Conservation (phyloP, 2,113 vertebrate species). For the Prolemur simus region DNA sequence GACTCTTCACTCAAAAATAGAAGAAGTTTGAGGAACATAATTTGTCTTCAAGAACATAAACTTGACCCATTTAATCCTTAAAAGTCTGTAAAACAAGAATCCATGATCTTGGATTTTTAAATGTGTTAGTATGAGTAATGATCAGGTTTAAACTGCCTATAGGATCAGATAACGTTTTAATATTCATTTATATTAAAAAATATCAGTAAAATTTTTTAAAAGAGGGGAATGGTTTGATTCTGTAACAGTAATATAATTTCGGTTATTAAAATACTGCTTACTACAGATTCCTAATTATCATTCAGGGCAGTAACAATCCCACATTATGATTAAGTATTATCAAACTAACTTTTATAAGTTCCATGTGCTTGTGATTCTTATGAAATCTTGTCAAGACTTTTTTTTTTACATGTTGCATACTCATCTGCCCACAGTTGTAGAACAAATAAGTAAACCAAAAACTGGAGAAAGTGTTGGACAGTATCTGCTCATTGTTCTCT, state of each 20-base stretch:
- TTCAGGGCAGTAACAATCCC: slow-evolving; percentile 16
- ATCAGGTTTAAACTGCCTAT: background rate
- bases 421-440: background rate
- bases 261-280: slow-evolving; percentile 22
- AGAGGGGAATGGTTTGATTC: background rate
- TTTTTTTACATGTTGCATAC: background rate
- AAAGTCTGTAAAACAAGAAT: background rate
- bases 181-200: background rate
- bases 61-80: background rate
- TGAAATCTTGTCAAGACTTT: slow-evolving; percentile 8
- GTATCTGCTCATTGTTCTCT: background rate
- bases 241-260: background rate
- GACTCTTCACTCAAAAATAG: background rate
- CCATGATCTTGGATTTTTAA: slow-evolving; percentile 2
- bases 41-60: background rate
- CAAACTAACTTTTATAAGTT: slow-evolving; percentile 33
- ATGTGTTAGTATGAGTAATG: background rate
- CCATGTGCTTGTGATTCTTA: background rate
- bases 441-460: background rate
- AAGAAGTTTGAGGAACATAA: background rate
- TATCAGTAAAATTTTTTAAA: background rate
- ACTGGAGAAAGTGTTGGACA: background rate
- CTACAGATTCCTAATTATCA: slow-evolving; percentile 16
- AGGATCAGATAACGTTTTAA: background rate
- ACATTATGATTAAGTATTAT: background rate